Evolutionary conservation across 2,888 invertebrate genomes (phyloP), one percentile per base, ranked within the genome.

Genomic region (Amitus sp.): DNA sequence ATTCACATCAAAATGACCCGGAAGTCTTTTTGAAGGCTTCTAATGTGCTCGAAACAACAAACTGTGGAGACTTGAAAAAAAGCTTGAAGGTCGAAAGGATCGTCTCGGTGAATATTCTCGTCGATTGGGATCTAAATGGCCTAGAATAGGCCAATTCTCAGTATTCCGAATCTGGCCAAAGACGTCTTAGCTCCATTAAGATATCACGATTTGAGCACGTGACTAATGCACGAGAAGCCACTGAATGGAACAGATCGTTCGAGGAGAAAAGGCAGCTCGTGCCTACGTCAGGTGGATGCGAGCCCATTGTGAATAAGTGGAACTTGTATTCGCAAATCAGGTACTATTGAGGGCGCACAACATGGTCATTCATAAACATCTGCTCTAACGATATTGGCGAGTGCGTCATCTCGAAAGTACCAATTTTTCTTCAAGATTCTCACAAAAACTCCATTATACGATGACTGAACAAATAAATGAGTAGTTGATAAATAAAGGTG

Each of bases 221-320:
- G 37, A 4, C 7, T 37, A 15, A 15, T 37, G 37, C 37, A 37
- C 37, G 37, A 15, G 37, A 30, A 53, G 54, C 54, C 58, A 54
- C 45, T 54, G 54, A 54, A 47, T 58, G 51, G 58, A 62, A 58
- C 57, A 47, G 57, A 62, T 58, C 57, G 54, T 54, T 62, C 62
- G 34, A 52, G 43, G 57, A 57, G 57, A 62, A 57, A 30, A 30
- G n/a, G 37, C 37, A 13, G 37, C 37, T 54, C 40, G 54, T 54
- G 49, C 53, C 49, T 51, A 58, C 58, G 53, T 63, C 50, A 63
- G 58, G 55, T 58, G 51, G 62, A 55, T 54, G 42, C 42, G 37
- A 58, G 58, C 54, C 53, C 28, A 66, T 60, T 66, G 64, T 56
- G 46, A 50, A 59, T 47, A 50, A 28, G 54, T 51, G 46, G 56